Evolutionary conservation across 2,113 vertebrate genomes (phyloP).

Genomic region (Apistogramma diplotaenia): DNA sequence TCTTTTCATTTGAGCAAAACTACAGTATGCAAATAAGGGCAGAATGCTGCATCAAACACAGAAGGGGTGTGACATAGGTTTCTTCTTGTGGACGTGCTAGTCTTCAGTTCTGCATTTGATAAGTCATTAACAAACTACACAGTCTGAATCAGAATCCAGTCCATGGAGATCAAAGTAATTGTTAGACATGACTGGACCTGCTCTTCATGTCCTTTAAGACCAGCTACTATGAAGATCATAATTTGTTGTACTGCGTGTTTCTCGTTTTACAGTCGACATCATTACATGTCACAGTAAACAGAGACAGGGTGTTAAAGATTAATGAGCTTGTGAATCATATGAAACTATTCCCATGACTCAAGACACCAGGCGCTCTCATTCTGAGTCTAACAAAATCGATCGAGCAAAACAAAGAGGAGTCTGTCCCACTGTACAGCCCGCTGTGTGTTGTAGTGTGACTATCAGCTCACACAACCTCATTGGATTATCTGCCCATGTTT

Average conservation of each 20-base stretch:
- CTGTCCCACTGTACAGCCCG: slow-evolving; percentile 9
- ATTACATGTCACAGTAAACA: not conserved
- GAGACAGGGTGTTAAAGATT: slow-evolving; percentile 2
- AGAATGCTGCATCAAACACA: not conserved
- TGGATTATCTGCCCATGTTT: slow-evolving; percentile 35
- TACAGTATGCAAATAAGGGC: not conserved
- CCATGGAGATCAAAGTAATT: not conserved
- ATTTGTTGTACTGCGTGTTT: not conserved
- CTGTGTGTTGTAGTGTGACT: not conserved
- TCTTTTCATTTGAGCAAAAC: not conserved
- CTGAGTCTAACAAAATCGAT: slow-evolving; percentile 9
- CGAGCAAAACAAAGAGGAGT: slow-evolving; percentile 22
- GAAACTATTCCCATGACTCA: slow-evolving; percentile 28
- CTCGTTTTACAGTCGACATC: not conserved
- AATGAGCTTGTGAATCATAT: slow-evolving; percentile 29
- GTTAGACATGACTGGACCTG: not conserved
- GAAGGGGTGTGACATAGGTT: not conserved
- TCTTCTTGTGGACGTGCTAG: not conserved
- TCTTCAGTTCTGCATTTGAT: not conserved
- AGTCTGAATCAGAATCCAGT: not conserved
- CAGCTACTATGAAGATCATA: not conserved
- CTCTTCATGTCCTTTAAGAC: not conserved
- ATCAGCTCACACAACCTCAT: not conserved
- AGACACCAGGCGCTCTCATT: slow-evolving; percentile 12
- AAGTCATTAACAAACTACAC: not conserved